Evolutionary conservation across 1,140 invertebrate species (phyloP).

Genomic region (Danaus melanippus): DNA sequence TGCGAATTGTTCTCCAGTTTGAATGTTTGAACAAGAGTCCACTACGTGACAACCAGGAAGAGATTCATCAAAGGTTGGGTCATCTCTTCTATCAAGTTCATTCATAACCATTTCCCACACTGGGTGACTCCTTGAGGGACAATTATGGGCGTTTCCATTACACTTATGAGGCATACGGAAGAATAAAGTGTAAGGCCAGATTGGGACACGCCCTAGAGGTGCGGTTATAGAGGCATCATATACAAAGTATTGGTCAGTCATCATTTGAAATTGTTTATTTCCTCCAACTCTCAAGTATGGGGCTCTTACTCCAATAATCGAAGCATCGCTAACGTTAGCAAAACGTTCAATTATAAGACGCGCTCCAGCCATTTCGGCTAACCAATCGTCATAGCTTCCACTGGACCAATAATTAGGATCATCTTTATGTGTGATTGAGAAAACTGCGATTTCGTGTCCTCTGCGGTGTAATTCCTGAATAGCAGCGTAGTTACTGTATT

Average conservation of each 20-base stretch:
- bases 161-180: slow-evolving; percentile 96
- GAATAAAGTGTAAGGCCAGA: slow-evolving; percentile 97
- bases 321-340: slow-evolving; percentile 92
- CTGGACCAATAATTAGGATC: slow-evolving; percentile 91
- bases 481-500: slow-evolving; percentile 96
- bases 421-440: slow-evolving; percentile 94
- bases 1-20: slow-evolving; percentile 89
- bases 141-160: slow-evolving; percentile 93
- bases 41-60: slow-evolving; percentile 95
- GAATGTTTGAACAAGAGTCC: slow-evolving; percentile 93
- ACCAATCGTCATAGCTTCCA: slow-evolving; percentile 91
- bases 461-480: slow-evolving; percentile 92
- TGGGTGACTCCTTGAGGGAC: slow-evolving; percentile 90
- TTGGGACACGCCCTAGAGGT: slow-evolving; percentile 87
- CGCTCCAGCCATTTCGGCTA: slow-evolving; percentile 96
- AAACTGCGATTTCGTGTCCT: slow-evolving; percentile 94
- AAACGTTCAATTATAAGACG: slow-evolving; percentile 90
- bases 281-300: slow-evolving; percentile 93
- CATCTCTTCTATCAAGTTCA: slow-evolving; percentile 91
- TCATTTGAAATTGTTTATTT: slow-evolving; percentile 96
- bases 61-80: slow-evolving; percentile 91
- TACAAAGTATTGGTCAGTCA: slow-evolving; percentile 95
- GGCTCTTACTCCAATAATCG: slow-evolving; percentile 89
- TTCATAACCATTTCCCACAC: slow-evolving; percentile 98
- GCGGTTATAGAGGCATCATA: slow-evolving; percentile 96